Percentiles rank a stretch among this genome's conserved stretches.
Evolutionary conservation across 1,140 invertebrate genomes (phyloP).

Genomic region (Drosophila navojoa): DNA sequence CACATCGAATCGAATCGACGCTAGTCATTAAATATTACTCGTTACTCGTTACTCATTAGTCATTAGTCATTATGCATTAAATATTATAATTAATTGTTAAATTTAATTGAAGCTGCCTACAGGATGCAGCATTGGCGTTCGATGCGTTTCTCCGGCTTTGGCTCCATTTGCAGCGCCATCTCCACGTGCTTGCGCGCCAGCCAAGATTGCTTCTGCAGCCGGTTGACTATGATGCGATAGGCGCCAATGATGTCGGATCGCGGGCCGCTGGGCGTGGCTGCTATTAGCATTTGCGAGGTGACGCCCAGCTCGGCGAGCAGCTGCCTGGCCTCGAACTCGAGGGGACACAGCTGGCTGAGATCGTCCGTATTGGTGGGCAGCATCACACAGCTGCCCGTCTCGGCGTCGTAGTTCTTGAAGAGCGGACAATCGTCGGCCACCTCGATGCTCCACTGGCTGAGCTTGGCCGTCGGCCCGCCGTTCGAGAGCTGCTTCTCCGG

Average conservation of each 20-base stretch:
- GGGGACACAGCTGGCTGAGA: constrained; percentile 74
- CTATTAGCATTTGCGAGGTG: constrained; percentile 81
- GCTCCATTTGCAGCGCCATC: constrained; percentile 75
- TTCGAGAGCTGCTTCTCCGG: constrained; percentile 74
- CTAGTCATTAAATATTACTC: constrained; percentile 15
- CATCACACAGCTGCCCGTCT: constrained; percentile 84
- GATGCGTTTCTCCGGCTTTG: constrained; percentile 74
- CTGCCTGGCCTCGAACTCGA: constrained; percentile 84
- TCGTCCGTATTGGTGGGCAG: constrained; percentile 83
- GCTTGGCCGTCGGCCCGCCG: constrained; percentile 48
- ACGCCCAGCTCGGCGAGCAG: constrained; percentile 83
- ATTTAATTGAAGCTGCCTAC: constrained; percentile 58
- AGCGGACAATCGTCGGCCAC: constrained; percentile 73
- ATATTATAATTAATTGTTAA: constrained; percentile 23
- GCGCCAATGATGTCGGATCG: constrained; percentile 84
- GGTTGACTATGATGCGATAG: constrained; percentile 84
- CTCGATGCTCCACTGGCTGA: constrained; percentile 77
- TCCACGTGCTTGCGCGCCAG: constrained; percentile 78
- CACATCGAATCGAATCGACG: constrained; percentile 36
- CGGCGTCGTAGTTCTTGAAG: constrained; percentile 83
- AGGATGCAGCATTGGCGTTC: constrained; percentile 82
- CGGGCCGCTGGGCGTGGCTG: constrained; percentile 80
- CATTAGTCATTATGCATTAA: constrained; percentile 2
- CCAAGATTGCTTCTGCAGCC: constrained; percentile 83
- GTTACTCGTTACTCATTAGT: constrained; percentile 15